Evolutionary conservation across 2,888 invertebrate species (phyloP), one percentile per base, ranked within the genome.

Genomic region (Agelastica alni): DNA sequence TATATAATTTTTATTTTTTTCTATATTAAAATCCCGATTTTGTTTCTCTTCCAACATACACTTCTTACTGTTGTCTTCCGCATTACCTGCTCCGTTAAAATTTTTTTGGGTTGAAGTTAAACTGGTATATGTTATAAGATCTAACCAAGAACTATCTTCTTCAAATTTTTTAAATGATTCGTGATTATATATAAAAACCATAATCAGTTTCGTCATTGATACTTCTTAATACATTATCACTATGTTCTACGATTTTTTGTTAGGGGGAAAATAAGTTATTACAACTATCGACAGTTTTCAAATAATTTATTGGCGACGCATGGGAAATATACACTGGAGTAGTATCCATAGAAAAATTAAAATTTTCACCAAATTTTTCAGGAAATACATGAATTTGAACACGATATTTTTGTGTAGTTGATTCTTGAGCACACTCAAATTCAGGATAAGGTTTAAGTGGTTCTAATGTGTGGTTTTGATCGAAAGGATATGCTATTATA

Each of bases 61-160:
- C 3, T 10, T 44, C 26, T 16, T 39, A 1, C 2, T 4, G 10
- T 47, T 17, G 14, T 45, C 49, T 9, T 39, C 31, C 9, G 6
- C 13, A 36, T 44, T 36, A 10, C 28, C 22, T 1, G 31, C 10
- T 12, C 37, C 37, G 2, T 39, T 39, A n/a, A 18, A 3, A 7
- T 26, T 42, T n/a, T n/a, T n/a, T 12, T 12, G 32, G 9, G 49
- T 34, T 10, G 54, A 59, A 16, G 48, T 46, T 28, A 37, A 28
- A 36, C 62, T 60, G 5, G 30, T 42, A 41, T 64, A 64, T 6
- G 64, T 63, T 10, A n/a, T n/a, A n/a, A 67, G 49, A 49, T 68
- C 66, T 18, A 62, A 63, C 66, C 66, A 68, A 14, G 66, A 64
- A 20, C 61, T 59, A 14, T 65, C 64, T 16, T 61, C 60, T n/a